Conservation (phyloP, 30 jellyfish, hydroid and myxozoan species). For the Chrysaora quinquecirrha region DNA sequence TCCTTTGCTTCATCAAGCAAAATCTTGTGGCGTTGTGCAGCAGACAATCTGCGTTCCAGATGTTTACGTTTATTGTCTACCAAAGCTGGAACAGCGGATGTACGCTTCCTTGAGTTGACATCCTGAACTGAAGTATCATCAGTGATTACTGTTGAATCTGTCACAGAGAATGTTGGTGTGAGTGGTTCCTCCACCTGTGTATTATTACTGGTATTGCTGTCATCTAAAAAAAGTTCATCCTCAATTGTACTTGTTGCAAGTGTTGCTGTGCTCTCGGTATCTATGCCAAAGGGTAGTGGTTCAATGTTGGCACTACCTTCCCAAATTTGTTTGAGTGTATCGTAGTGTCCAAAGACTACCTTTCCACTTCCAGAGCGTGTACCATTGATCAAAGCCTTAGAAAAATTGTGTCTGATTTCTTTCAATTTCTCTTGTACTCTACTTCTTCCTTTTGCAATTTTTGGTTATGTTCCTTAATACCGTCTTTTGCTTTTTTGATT, state of each 20-base stretch:
- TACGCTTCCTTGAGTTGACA: neutral
- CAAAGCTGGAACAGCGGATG: neutral
- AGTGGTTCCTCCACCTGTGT: neutral
- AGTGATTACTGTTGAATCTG: neutral
- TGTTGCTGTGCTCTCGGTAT: neutral
- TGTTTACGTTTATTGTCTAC: neutral
- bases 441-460: conserved; percentile 27
- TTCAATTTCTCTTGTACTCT: conserved; percentile 15
- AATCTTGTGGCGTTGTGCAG: neutral
- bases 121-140: neutral
- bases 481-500: neutral
- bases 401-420: conserved; percentile 34
- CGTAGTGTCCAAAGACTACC: conserved; percentile 38
- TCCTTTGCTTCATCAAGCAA: neutral
- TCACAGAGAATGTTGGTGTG: neutral
- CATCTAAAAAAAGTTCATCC: neutral
- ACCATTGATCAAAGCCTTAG: conserved; percentile 42
- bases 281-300: conserved; percentile 4
- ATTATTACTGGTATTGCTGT: neutral
- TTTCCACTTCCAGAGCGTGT: conserved; percentile 57
- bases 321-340: conserved; percentile 22
- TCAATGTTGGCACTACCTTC: conserved; percentile 33
- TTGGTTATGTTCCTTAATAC: neutral
- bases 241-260: neutral
- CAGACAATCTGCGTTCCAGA: neutral